Percentiles rank a stretch among this genome's conserved stretches.
Conservation (phyloP, 2,113 vertebrate species). For the Pteropus alecto region DNA sequence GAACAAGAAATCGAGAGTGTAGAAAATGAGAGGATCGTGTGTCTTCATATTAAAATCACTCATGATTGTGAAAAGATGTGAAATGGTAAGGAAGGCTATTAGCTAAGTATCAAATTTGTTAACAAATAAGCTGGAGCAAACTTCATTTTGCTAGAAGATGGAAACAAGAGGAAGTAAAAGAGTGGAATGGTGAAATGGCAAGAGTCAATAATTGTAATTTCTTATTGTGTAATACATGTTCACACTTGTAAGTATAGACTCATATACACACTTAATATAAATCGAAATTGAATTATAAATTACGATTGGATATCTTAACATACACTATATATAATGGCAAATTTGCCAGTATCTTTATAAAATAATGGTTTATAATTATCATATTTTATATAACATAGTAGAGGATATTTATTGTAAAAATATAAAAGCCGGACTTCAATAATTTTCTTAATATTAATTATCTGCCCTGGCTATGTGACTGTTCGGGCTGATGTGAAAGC, state of each 20-base stretch:
- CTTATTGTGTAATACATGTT: neutral
- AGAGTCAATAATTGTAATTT: neutral
- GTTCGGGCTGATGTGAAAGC: too few relatives aligned
- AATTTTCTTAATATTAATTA: neutral
- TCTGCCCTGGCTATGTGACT: neutral
- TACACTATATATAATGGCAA: neutral
- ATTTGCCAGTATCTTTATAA: neutral
- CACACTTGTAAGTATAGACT: neutral
- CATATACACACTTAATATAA: neutral
- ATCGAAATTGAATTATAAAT: neutral
- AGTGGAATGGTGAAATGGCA: neutral
- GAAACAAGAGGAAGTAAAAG: neutral
- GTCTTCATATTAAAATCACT: neutral
- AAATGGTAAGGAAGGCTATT: neutral
- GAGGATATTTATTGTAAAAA: neutral
- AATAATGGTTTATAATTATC: neutral
- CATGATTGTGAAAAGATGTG: neutral
- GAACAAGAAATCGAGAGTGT: neutral
- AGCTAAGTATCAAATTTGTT: neutral
- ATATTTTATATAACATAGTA: neutral
- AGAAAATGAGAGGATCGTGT: neutral
- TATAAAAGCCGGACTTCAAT: neutral
- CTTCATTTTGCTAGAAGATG: neutral
- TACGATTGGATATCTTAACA: neutral
- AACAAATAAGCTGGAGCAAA: neutral